Evolutionary conservation across 2,113 vertebrate genomes (phyloP), one percentile per base, ranked within the genome.

Genomic region (Rhabdomys dilectus): DNA sequence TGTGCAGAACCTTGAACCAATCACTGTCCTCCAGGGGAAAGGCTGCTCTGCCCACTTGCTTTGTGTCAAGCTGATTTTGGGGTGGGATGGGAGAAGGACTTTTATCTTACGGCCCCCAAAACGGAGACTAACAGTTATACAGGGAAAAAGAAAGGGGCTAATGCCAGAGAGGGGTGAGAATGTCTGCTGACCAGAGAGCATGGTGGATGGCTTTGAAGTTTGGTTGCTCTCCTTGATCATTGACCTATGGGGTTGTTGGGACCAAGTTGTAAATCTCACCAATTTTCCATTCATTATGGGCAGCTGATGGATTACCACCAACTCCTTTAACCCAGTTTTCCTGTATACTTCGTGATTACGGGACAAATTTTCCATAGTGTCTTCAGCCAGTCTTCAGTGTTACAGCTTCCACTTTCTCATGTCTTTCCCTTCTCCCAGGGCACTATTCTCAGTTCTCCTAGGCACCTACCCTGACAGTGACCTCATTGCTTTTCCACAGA

Each of bases 401-500:
- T 75, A 24, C n/a, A 73, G 15, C 48, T 53, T 7, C 29, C 34
- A 36, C 12, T 73, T 70, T 66, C 76, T 19, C 5, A 36, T 9
- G n/a, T 76, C 72, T n/a, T 26, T 45, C 84, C 78, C 34, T 62
- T 66, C 73, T 94, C 7, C 45, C 4, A 42, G 17, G 42, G 42
- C 9, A 7, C 16, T 51, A 10, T 81, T 91, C 34, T 86, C 29
- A 68, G 36, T 34, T 87, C 36, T 42, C 34, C 19, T 95, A 60
- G 53, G 29, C 58, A 77, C 53, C 88, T 56, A 45, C n/a, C 45
- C 36, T 11, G 22, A 53, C n/a, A 26, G 21, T 62, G 58, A 86
- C 13, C 3, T 66, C 64, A 15, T 45, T 13, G 19, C 42, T 82
- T 75, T 91, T 77, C 62, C 53, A 53, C 92, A 99, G 99, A 95